Percentiles rank a stretch among this genome's conserved stretches.
These are phyloP conservation scores for Euspilapteryx auroguttella DNA, from an alignment of 2,888 invertebrate genomes.

Conservation along the genomic window DNA sequence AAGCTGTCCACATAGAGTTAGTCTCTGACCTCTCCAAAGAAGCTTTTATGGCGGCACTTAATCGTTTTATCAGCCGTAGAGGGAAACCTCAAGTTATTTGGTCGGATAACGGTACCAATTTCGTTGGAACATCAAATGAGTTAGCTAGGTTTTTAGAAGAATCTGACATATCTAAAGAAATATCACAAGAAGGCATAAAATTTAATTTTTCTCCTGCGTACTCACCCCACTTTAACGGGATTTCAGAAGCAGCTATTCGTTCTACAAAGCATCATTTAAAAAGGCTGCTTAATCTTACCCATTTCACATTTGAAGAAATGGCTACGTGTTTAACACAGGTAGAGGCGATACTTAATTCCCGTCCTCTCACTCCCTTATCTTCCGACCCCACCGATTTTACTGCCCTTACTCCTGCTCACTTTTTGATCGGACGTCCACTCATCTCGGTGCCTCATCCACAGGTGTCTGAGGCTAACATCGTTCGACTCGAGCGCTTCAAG, in stretches of 20 bases:
- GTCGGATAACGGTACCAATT: conserved; percentile 5
- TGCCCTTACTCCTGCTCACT: conserved; percentile 7
- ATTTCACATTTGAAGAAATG: conserved; percentile 8
- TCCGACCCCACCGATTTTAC: conserved; percentile 6
- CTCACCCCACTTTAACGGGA: not conserved
- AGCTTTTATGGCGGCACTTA: conserved; percentile 8
- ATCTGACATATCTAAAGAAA: not conserved
- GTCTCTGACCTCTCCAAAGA: conserved; percentile 9
- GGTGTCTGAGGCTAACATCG: conserved; percentile 5
- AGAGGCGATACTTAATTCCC: too few species aligned
- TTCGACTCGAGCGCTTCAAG: conserved; percentile 6
- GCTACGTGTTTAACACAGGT: conserved; percentile 6
- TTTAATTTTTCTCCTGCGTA: too few species aligned
- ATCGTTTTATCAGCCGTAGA: conserved; percentile 6
- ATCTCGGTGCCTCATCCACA: conserved; percentile 8
- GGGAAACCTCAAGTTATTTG: conserved; percentile 2
- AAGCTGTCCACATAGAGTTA: conserved; percentile 9
- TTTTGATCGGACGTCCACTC: conserved; percentile 8
- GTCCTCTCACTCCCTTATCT: conserved; percentile 6
- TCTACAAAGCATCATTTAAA: conserved; percentile 1
- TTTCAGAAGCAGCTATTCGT: conserved; percentile 2
- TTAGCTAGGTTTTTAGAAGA: not conserved
- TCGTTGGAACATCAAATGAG: conserved; percentile 3
- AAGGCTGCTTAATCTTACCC: conserved; percentile 3
- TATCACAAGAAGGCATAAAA: not conserved